These are phyloP conservation scores for Pyrochroa serraticornis DNA, from an alignment of 2,888 invertebrate species.

Conservation along the genomic window DNA sequence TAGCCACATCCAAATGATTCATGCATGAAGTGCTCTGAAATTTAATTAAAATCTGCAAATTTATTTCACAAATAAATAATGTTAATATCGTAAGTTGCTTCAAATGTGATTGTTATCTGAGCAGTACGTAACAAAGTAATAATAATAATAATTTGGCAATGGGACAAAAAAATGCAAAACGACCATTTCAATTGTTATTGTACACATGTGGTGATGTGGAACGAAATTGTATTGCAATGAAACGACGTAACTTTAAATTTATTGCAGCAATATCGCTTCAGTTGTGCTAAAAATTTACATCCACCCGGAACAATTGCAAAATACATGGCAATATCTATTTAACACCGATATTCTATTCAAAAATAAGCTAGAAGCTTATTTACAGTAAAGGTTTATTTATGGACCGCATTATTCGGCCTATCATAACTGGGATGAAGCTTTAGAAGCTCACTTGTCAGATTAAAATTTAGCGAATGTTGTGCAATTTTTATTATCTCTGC, in stretches of 20 bases:
- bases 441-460: conserved; percentile 12
- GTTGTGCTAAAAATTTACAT: conserved; percentile 4
- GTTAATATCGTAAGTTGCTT: too few relatives aligned
- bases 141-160: conserved; percentile 2
- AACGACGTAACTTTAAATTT: conserved; percentile 2
- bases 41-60: too few relatives aligned
- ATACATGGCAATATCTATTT: not conserved
- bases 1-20: too few relatives aligned
- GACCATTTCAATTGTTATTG: not conserved
- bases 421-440: conserved; percentile 4
- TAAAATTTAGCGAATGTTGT: conserved; percentile 10
- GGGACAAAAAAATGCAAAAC: not conserved
- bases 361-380: too few relatives aligned
- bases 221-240: conserved; percentile 3
- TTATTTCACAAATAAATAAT: too few relatives aligned
- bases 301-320: conserved; percentile 2
- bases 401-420: too few relatives aligned
- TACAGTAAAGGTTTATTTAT: too few relatives aligned
- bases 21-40: too few relatives aligned
- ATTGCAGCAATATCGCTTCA: not conserved
- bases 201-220: conserved; percentile 3
- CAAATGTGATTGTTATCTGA: too few relatives aligned
- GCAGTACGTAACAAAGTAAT: not conserved
- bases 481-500: conserved; percentile 5
- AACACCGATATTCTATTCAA: too few relatives aligned